phyloP scores from a whole-genome alignment of 2,888 invertebrate species.

The Melinaea marsaeus region DNA sequence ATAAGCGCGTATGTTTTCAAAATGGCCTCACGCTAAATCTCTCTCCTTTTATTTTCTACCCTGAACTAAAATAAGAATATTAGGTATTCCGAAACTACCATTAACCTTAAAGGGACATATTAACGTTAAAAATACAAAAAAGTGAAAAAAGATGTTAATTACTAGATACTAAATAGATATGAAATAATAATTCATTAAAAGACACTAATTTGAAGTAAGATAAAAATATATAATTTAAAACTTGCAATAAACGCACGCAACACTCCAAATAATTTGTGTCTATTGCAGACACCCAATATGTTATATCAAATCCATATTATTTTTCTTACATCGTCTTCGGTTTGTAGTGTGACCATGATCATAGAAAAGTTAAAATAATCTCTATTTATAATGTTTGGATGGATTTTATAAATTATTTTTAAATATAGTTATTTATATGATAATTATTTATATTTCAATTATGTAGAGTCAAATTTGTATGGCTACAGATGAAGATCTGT shows the following conservation, averaged over 20 bases:
- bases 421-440: too few species aligned
- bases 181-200: not conserved
- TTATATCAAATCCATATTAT: slow-evolving; percentile 18
- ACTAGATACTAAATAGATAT: not conserved
- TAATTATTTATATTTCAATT: too few species aligned
- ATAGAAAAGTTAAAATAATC: too few species aligned
- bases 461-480: too few species aligned
- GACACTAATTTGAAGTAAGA: not conserved
- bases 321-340: slow-evolving; percentile 17
- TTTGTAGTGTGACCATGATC: slow-evolving; percentile 7
- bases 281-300: slow-evolving; percentile 16
- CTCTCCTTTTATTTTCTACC: slow-evolving; percentile 30
- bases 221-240: not conserved
- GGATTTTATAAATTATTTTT: too few species aligned
- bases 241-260: slow-evolving; percentile 12
- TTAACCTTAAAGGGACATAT: not conserved
- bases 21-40: slow-evolving; percentile 34
- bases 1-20: slow-evolving; percentile 37
- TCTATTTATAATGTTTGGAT: too few species aligned
- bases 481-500: too few species aligned
- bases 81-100: not conserved
- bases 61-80: slow-evolving; percentile 11
- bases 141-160: not conserved
- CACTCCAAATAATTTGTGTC: slow-evolving; percentile 18
- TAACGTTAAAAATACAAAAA: not conserved